Percentiles rank a stretch among this genome's conserved stretches.
phyloP scores from a whole-genome alignment of 2,888 invertebrate genomes.

The Eristalis pertinax region DNA sequence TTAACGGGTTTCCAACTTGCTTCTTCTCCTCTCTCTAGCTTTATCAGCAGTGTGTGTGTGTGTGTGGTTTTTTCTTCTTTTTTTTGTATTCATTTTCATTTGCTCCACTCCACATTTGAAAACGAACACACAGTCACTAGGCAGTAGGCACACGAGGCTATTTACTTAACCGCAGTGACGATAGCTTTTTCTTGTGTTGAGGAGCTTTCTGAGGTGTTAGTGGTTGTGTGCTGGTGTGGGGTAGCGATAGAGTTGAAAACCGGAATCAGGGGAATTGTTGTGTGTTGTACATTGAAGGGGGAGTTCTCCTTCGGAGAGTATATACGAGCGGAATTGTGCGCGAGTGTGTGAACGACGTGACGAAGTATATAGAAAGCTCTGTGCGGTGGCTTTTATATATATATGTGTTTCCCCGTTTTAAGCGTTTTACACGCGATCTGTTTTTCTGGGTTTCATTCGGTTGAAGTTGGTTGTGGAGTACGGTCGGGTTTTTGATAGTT shows the following conservation, averaged over 20 bases:
- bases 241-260: conserved; percentile 4
- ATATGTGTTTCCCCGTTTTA: conserved; percentile 59
- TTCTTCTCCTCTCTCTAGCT: conserved; percentile 54
- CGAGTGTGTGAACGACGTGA: background rate
- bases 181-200: background rate
- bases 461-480: conserved; percentile 78
- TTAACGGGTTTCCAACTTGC: conserved; percentile 70
- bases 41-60: background rate
- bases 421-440: conserved; percentile 77
- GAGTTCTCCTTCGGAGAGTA: conserved; percentile 3
- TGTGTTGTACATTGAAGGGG: background rate
- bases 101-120: conserved; percentile 24
- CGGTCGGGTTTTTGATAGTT: conserved; percentile 76
- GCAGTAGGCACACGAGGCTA: background rate
- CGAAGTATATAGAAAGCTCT: conserved; percentile 33
- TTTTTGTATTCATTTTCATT: background rate
- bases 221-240: background rate
- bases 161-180: conserved; percentile 5
- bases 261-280: conserved; percentile 19
- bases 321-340: conserved; percentile 20
- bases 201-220: conserved; percentile 21
- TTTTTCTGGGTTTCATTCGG: conserved; percentile 80
- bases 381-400: conserved; percentile 42
- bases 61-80: background rate
- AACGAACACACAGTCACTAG: conserved; percentile 6